Evolutionary conservation across 2,888 invertebrate genomes (phyloP), one percentile per base, ranked within the genome.

Genomic region (Bruchidius siliquastri): DNA sequence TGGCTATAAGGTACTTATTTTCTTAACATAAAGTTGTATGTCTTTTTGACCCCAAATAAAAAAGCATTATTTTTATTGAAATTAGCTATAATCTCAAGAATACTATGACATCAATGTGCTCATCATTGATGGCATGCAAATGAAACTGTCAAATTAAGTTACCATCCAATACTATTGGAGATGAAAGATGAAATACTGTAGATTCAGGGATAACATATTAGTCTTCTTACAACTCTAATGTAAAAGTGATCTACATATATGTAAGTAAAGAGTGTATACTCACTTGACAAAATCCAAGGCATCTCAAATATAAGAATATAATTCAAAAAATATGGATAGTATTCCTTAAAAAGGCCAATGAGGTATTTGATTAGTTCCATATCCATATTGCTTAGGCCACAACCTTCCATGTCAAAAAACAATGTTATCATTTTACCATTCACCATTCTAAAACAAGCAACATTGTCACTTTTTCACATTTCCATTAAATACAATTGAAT

Each of bases 221-320:
- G n/a, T n/a, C n/a, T n/a, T n/a, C n/a, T n/a, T n/a, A n/a, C n/a
- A n/a, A n/a, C n/a, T n/a, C n/a, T n/a, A n/a, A n/a, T n/a, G n/a
- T n/a, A n/a, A n/a, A n/a, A n/a, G n/a, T n/a, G n/a, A n/a, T n/a
- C n/a, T n/a, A n/a, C n/a, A n/a, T n/a, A n/a, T n/a, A n/a, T n/a
- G n/a, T n/a, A n/a, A n/a, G n/a, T n/a, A n/a, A 21, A 2, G 4
- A n/a, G 26, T 69, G 4, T 18, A 71, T 66, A 79, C 88, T 88
- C 87, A 93, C 93, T 92, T 82, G 93, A 96, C 75, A 98, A 86
- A 0, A 97, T 91, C 97, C 97, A 98, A 0, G 97, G 96, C 94
- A 98, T 95, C 84, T 98, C 96, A 85, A 90, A 96, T 72, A 98
- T 93, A 66, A 98, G 88, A 78, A 98, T 96, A 83, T 96, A 95